A percentile compares a stretch with the other conserved stretches of the same genome.
Evolutionary conservation across 2,888 invertebrate species (phyloP).

Genomic region (Altica lythri): DNA sequence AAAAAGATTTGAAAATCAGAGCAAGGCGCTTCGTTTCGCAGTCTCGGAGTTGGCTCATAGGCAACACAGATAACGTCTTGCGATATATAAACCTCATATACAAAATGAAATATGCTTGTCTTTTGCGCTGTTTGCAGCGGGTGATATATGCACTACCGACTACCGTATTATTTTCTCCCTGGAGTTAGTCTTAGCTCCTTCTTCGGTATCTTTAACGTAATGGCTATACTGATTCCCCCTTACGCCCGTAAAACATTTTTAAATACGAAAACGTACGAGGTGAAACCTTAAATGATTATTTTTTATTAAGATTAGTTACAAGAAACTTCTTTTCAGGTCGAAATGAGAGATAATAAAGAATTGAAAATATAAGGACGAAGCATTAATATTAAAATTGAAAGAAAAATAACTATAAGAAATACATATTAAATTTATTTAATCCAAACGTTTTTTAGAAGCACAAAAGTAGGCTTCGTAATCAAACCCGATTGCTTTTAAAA

Average conservation of each 20-base stretch:
- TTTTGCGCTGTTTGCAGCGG: constrained; percentile 47
- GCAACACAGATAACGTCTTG: constrained; percentile 53
- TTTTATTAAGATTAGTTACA: no score
- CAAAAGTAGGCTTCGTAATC: no score
- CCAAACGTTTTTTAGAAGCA: no score
- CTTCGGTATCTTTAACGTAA: constrained; percentile 52
- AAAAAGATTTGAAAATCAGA: constrained; percentile 23
- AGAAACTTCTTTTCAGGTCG: no score
- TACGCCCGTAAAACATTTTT: constrained; percentile 4
- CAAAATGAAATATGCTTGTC: constrained; percentile 55
- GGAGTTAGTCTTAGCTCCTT: constrained; percentile 48
- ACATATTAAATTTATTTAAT: no score
- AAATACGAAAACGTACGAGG: no score
- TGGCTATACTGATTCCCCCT: constrained; percentile 52
- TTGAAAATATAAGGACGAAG: no score
- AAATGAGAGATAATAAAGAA: no score
- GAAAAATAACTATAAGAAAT: no score
- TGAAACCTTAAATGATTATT: no score
- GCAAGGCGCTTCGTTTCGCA: constrained; percentile 27
- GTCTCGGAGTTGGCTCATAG: constrained; percentile 45
- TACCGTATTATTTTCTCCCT: constrained; percentile 48
- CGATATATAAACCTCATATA: constrained; percentile 53
- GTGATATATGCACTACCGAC: constrained; percentile 51
- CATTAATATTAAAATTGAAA: no score
- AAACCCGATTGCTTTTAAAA: no score